A percentile compares a stretch with the other conserved stretches of the same genome.
Evolutionary conservation across 2,113 vertebrate species (phyloP).

Genomic region (Oplegnathus fasciatus): DNA sequence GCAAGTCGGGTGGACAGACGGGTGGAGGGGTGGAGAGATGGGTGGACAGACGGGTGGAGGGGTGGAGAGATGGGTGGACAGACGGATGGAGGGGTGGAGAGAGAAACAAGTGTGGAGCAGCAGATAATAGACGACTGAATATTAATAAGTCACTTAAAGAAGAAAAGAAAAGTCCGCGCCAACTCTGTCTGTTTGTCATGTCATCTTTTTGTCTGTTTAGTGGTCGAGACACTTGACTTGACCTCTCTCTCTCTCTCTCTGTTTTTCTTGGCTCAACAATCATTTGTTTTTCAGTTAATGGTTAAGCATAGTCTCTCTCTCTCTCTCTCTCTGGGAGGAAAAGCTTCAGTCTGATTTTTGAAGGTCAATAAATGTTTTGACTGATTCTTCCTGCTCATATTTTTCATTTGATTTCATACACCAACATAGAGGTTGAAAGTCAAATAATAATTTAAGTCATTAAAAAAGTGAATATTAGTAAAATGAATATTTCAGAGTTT

Average conservation of each 20-base stretch:
- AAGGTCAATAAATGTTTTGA: not conserved
- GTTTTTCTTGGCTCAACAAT: slow-evolving; percentile 25
- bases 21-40: not conserved
- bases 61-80: not conserved
- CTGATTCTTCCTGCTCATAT: not conserved
- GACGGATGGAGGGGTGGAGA: no score
- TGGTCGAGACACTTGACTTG: not conserved
- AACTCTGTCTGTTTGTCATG: not conserved
- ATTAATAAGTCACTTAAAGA: slow-evolving; percentile 35
- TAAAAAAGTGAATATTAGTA: no score
- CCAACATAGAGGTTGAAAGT: not conserved
- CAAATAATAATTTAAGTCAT: no score
- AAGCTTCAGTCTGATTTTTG: not conserved
- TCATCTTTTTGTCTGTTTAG: not conserved
- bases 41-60: not conserved
- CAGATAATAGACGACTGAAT: not conserved
- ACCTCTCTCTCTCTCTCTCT: not conserved
- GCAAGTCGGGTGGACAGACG: not conserved
- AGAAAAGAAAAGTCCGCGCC: not conserved
- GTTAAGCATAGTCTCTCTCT: not conserved
- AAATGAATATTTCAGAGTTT: no score
- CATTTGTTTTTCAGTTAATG: slow-evolving; percentile 53
- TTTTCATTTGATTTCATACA: not conserved
- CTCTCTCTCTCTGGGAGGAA: not conserved
- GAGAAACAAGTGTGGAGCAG: not conserved